A percentile compares a stretch with the other conserved stretches of the same genome.
These are phyloP conservation scores for Trichechus manatus DNA, from an alignment of 2,113 vertebrate species.

Conservation along the genomic window DNA sequence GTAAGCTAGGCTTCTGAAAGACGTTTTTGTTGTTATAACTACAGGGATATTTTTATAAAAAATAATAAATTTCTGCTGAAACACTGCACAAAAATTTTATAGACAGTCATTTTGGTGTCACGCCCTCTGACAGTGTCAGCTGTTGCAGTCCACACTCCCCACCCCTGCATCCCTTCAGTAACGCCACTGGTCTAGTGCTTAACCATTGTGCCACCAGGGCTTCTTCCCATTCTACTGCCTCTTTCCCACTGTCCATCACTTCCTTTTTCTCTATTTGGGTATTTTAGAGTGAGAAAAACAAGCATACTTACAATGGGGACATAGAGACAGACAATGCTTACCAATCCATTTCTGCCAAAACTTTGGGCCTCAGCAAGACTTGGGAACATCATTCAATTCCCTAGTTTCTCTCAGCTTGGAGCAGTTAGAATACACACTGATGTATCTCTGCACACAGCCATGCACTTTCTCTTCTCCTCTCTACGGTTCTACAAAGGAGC, in stretches of 20 bases:
- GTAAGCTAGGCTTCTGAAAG: too few species aligned
- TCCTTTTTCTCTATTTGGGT: background rate
- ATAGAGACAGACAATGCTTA: background rate
- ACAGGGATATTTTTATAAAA: too few species aligned
- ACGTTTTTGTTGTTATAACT: too few species aligned
- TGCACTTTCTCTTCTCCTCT: background rate
- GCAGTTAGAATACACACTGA: background rate
- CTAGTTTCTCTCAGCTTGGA: background rate
- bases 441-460: background rate
- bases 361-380: background rate
- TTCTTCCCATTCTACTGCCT: background rate
- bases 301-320: background rate
- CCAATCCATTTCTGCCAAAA: background rate
- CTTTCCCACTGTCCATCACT: background rate
- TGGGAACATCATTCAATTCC: background rate
- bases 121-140: too few species aligned
- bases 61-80: too few species aligned
- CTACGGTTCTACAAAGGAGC: background rate
- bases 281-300: conserved; percentile 9
- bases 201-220: background rate
- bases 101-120: too few species aligned
- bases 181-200: background rate
- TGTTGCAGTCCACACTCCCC: too few species aligned
- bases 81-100: too few species aligned
- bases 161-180: too few species aligned